phyloP scores from a whole-genome alignment of 1,140 invertebrate genomes.

The Trypoxylus dichotomus region DNA sequence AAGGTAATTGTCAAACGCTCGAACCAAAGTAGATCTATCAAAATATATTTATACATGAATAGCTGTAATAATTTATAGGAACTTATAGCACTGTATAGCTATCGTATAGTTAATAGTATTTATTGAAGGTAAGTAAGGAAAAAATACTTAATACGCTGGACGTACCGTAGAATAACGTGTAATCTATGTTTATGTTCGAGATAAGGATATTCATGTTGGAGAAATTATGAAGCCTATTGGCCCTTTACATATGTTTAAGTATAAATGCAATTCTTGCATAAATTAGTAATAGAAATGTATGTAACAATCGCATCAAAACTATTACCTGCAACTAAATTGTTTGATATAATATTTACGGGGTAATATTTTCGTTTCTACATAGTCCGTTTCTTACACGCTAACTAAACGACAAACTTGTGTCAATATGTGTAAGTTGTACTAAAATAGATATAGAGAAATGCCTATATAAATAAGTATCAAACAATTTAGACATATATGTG shows the following conservation, averaged over 20 bases:
- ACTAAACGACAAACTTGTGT: not conserved
- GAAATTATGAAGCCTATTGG: not conserved
- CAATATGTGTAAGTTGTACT: not conserved
- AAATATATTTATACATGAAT: not conserved
- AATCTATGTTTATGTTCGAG: not conserved
- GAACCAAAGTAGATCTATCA: not conserved
- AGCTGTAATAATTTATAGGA: not conserved
- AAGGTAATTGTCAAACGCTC: not conserved
- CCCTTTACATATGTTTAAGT: not conserved
- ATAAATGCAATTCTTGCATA: not conserved
- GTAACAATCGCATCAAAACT: too few relatives aligned
- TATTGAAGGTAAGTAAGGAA: not conserved
- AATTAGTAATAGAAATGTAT: too few relatives aligned
- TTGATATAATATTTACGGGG: too few relatives aligned
- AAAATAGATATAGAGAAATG: not conserved
- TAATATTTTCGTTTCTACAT: too few relatives aligned
- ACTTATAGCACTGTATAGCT: not conserved
- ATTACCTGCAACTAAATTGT: too few relatives aligned
- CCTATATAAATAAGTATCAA: not conserved
- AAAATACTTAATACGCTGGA: conserved; percentile 5
- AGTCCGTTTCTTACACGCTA: too few relatives aligned
- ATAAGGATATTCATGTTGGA: not conserved
- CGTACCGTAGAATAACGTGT: not conserved
- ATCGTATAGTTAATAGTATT: not conserved
- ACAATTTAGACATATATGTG: not conserved